Evolutionary conservation across 2,888 invertebrate genomes (phyloP).

Genomic region (Heliconius charithonia): DNA sequence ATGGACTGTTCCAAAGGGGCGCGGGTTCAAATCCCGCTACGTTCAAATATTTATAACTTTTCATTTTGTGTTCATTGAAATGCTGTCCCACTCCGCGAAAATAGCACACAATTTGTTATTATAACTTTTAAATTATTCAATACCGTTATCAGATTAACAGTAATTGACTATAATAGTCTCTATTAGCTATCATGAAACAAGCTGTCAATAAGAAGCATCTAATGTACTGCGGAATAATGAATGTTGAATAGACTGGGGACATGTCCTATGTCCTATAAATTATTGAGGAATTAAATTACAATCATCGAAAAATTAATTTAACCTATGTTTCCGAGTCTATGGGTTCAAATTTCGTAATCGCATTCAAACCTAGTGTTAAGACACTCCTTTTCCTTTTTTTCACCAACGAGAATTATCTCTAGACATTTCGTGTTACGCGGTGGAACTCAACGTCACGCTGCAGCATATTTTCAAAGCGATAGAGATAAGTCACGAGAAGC

Average conservation of each 20-base stretch:
- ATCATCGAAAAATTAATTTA: too few relatives aligned
- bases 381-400: too few relatives aligned
- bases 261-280: neutral
- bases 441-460: too few relatives aligned
- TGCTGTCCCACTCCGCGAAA: neutral
- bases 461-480: too few relatives aligned
- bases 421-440: too few relatives aligned
- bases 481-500: too few relatives aligned
- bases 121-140: neutral
- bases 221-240: constrained; percentile 12
- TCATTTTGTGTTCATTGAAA: neutral
- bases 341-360: too few relatives aligned
- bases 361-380: too few relatives aligned
- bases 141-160: constrained; percentile 34
- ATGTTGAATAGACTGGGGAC: constrained; percentile 13
- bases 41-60: neutral
- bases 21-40: neutral
- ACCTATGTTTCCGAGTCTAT: too few relatives aligned
- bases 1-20: neutral
- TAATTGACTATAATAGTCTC: constrained; percentile 40
- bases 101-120: neutral
- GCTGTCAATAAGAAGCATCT: constrained; percentile 25
- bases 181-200: constrained; percentile 33
- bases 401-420: too few relatives aligned
- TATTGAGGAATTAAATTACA: neutral